A percentile compares a stretch with the other conserved stretches of the same genome.
phyloP scores from a whole-genome alignment of 1,140 invertebrate species.

The Thaumetopoea pityocampa region DNA sequence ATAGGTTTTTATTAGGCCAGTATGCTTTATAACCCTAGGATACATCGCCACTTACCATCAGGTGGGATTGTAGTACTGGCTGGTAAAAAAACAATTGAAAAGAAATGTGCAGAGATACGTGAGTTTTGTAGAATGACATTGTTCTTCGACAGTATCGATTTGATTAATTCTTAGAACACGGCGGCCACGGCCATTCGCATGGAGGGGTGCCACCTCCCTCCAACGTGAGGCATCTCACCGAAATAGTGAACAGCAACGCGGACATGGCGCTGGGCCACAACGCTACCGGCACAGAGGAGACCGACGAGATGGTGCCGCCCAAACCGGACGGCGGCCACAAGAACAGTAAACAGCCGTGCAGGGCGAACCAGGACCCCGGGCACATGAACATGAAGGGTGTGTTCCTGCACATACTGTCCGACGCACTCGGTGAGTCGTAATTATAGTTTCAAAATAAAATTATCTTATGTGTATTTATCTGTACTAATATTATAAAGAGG shows the following conservation, averaged over 20 bases:
- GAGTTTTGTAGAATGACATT: no score
- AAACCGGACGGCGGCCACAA: slow-evolving; percentile 40
- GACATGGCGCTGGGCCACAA: slow-evolving; percentile 66
- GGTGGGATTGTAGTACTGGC: no score
- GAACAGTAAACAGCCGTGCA: slow-evolving; percentile 46
- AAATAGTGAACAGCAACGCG: slow-evolving; percentile 64
- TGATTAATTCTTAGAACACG: slow-evolving; percentile 80
- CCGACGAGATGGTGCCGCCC: slow-evolving; percentile 82
- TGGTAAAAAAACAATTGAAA: no score
- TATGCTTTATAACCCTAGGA: no score
- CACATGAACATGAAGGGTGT: slow-evolving; percentile 99
- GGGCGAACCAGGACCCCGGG: slow-evolving; percentile 77
- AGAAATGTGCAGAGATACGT: no score
- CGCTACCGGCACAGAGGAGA: slow-evolving; percentile 86
- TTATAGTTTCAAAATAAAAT: no score
- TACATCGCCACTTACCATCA: no score
- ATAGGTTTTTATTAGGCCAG: no score
- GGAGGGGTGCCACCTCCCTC: slow-evolving; percentile 77
- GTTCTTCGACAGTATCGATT: neutral
- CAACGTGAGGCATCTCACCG: slow-evolving; percentile 58
- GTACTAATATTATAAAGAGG: no score
- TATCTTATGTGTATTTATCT: no score
- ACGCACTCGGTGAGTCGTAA: slow-evolving; percentile 88
- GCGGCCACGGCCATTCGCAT: slow-evolving; percentile 86
- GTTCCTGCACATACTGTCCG: slow-evolving; percentile 97